Conservation (phyloP, 2,113 vertebrate species). For the Oreochromis spilurus region DNA sequence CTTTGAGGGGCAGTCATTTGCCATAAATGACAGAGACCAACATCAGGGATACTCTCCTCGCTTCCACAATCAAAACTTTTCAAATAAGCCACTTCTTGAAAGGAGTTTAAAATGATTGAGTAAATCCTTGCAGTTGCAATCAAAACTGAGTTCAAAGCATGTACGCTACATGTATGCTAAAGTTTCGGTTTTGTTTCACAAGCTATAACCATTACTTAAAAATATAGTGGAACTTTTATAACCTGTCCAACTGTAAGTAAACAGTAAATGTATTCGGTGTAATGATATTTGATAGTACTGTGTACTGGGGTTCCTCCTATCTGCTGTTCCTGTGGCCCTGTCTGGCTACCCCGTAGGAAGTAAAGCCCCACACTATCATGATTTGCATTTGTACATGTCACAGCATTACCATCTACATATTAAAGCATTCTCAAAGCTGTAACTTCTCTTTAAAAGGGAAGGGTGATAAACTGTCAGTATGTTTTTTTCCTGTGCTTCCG, state of each 20-base stretch:
- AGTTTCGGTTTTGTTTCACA: not conserved
- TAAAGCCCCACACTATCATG: not conserved
- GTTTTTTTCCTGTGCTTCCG: not conserved
- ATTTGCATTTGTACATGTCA: not conserved
- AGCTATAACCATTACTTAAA: not conserved
- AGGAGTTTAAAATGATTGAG: not conserved
- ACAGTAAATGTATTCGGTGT: not conserved
- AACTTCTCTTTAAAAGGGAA: not conserved
- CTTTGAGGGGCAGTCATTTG: not conserved
- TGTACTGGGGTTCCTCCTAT: not conserved
- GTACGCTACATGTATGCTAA: not conserved
- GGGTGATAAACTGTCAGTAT: not conserved
- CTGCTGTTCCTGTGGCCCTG: not conserved
- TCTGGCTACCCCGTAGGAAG: not conserved
- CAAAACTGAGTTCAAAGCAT: not conserved
- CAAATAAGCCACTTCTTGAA: not conserved
- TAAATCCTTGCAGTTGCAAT: not conserved
- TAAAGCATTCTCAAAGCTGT: not conserved
- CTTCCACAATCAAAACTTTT: not conserved
- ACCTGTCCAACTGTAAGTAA: not conserved
- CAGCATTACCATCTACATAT: not conserved
- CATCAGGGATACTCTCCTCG: not conserved
- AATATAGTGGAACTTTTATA: not conserved
- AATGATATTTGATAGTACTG: not conserved
- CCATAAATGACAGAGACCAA: not conserved